phyloP scores from a whole-genome alignment of 2,888 invertebrate genomes.

The Gymnocheta viridis region DNA sequence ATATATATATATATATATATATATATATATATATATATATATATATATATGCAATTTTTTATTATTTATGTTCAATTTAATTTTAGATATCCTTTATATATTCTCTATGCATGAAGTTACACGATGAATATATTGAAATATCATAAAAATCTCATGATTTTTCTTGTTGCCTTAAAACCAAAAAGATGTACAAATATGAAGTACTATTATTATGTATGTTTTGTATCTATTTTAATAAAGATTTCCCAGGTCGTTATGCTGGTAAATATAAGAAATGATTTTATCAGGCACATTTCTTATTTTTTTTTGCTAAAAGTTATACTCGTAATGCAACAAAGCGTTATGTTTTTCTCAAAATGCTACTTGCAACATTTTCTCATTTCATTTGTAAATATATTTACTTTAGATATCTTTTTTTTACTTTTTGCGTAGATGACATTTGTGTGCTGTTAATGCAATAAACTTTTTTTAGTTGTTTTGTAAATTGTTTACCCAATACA shows the following conservation, averaged over 20 bases:
- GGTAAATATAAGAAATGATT: too few relatives aligned
- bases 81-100: too few relatives aligned
- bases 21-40: too few relatives aligned
- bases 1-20: too few relatives aligned
- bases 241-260: slow-evolving; percentile 4
- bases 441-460: slow-evolving; percentile 33
- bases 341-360: neutral
- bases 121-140: neutral
- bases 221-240: neutral
- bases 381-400: neutral
- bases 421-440: slow-evolving; percentile 44
- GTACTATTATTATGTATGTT: neutral
- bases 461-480: slow-evolving; percentile 17
- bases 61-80: too few relatives aligned
- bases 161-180: too few relatives aligned
- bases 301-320: neutral
- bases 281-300: too few relatives aligned
- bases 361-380: slow-evolving; percentile 1
- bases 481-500: slow-evolving; percentile 37
- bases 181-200: neutral
- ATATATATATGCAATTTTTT: too few relatives aligned
- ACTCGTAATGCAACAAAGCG: neutral
- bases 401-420: neutral
- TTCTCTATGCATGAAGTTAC: neutral
- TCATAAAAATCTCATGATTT: neutral